A percentile compares a stretch with the other conserved stretches of the same genome.
These are phyloP conservation scores for Elymnias hypermnestra DNA, from an alignment of 1,140 invertebrate genomes.

Conservation along the genomic window DNA sequence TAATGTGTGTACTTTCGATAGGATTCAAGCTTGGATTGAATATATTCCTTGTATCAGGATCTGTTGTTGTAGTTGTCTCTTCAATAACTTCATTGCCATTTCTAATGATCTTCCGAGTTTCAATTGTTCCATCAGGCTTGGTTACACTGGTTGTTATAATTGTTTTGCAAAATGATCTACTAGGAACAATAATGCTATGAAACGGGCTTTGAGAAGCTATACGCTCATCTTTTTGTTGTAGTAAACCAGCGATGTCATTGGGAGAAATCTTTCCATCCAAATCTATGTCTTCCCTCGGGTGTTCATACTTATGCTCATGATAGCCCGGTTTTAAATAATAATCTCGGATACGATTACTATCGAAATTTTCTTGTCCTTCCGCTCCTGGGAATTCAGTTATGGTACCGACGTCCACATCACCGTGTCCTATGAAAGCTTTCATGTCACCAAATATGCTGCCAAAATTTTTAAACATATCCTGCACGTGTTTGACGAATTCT, in stretches of 20 bases:
- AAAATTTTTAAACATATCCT: conserved; percentile 56
- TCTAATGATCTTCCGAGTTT: conserved; percentile 59
- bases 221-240: conserved; percentile 44
- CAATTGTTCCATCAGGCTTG: conserved; percentile 57
- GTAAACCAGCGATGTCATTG: conserved; percentile 55
- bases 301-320: conserved; percentile 32
- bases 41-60: conserved; percentile 30
- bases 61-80: conserved; percentile 50
- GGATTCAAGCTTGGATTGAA: conserved; percentile 28
- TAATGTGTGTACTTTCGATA: conserved; percentile 31
- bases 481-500: conserved; percentile 51
- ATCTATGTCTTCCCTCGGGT: conserved; percentile 44
- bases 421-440: conserved; percentile 47
- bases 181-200: conserved; percentile 41
- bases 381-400: conserved; percentile 26
- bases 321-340: conserved; percentile 65
- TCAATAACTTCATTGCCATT: conserved; percentile 59
- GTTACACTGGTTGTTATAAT: conserved; percentile 64
- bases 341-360: conserved; percentile 46
- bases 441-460: conserved; percentile 58
- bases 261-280: conserved; percentile 63
- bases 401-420: conserved; percentile 25
- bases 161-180: conserved; percentile 56
- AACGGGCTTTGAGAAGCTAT: conserved; percentile 35
- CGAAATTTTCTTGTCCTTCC: conserved; percentile 27